These are phyloP conservation scores for Cephonodes hylas DNA, from an alignment of 2,888 invertebrate species.

Conservation along the genomic window DNA sequence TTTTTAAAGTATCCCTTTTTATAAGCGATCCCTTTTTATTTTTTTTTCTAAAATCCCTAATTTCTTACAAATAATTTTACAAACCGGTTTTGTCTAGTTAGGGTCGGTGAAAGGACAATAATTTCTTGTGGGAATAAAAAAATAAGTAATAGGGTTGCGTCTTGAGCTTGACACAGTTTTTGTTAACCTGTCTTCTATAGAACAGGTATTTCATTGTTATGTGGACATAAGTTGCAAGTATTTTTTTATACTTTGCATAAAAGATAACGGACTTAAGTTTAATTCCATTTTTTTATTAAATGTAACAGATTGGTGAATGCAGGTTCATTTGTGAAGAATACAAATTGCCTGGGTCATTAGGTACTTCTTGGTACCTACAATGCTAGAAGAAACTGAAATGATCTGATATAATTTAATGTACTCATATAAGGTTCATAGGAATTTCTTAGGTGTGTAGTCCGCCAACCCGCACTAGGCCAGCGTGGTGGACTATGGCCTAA, in stretches of 20 bases:
- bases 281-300: background rate
- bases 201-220: constrained; percentile 2
- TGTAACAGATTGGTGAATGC: too few relatives aligned
- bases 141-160: background rate
- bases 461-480: too few relatives aligned
- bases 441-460: too few relatives aligned
- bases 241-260: background rate
- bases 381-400: too few relatives aligned
- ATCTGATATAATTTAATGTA: too few relatives aligned
- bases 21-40: background rate
- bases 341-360: too few relatives aligned
- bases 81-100: background rate
- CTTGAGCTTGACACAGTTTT: constrained; percentile 1
- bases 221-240: background rate
- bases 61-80: background rate
- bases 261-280: background rate
- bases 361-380: too few relatives aligned
- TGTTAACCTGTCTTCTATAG: background rate
- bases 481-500: too few relatives aligned
- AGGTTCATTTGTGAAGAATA: too few relatives aligned
- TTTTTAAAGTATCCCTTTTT: too few relatives aligned
- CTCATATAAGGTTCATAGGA: too few relatives aligned
- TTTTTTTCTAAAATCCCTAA: background rate
- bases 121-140: constrained; percentile 9
- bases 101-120: background rate